A percentile compares a stretch with the other conserved stretches of the same genome.
Evolutionary conservation across 2,888 invertebrate species (phyloP).

Genomic region (Drosophila nigricruria): DNA sequence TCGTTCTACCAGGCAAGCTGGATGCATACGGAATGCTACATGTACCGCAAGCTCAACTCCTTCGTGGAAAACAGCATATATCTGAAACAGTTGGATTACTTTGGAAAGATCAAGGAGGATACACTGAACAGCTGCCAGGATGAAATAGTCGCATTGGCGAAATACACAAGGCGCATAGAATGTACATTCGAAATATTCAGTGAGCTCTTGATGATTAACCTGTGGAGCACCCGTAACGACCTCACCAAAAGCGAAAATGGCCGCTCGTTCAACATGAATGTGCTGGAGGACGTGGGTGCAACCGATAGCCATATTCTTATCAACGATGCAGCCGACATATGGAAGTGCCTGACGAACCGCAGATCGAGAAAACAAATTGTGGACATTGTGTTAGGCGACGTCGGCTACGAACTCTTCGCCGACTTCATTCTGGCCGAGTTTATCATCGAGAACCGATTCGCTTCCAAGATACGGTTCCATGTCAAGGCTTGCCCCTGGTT

Average conservation of each 20-base stretch:
- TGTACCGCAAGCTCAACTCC: constrained; percentile 91
- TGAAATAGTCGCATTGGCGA: constrained; percentile 61
- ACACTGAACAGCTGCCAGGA: constrained; percentile 85
- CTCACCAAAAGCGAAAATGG: constrained; percentile 88
- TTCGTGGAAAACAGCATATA: constrained; percentile 87
- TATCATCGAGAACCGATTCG: constrained; percentile 88
- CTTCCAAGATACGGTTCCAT: constrained; percentile 90
- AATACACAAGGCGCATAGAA: constrained; percentile 49
- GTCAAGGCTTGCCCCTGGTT: constrained; percentile 97
- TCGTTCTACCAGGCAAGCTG: constrained; percentile 92
- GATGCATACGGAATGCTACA: constrained; percentile 96
- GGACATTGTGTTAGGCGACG: constrained; percentile 95
- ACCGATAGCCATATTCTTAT: constrained; percentile 88
- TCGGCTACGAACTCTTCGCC: constrained; percentile 96
- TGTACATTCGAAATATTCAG: constrained; percentile 37
- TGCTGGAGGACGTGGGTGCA: constrained; percentile 86
- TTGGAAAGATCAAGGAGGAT: constrained; percentile 90
- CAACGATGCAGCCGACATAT: constrained; percentile 87
- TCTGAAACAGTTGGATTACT: constrained; percentile 91
- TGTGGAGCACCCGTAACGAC: constrained; percentile 99
- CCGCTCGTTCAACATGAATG: constrained; percentile 86
- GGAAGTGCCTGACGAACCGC: constrained; percentile 84
- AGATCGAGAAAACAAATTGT: constrained; percentile 85
- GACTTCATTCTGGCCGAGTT: constrained; percentile 95
- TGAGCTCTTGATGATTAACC: constrained; percentile 85